These are phyloP conservation scores for Phortica magna DNA, from an alignment of 2,888 invertebrate genomes.

Conservation along the genomic window DNA sequence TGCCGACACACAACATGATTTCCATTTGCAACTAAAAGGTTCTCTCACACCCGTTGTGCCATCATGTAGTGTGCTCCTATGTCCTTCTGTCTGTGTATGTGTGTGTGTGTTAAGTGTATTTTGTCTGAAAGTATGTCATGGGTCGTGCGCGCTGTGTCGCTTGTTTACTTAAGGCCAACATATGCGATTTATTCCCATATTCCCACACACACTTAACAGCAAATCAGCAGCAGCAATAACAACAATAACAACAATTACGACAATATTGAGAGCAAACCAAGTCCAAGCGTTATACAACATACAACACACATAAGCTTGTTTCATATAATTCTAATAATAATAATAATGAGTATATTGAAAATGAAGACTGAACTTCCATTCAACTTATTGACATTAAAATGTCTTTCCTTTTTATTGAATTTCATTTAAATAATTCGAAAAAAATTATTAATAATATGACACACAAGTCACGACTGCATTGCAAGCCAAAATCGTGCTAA, in stretches of 20 bases:
- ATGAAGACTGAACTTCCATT: no score
- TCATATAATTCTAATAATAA: no score
- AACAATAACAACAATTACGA: neutral
- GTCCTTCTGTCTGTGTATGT: neutral
- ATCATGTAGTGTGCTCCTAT: neutral
- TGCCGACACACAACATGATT: slow-evolving; percentile 61
- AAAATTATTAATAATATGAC: no score
- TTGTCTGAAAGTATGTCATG: neutral
- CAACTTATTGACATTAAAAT: no score
- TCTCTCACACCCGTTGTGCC: slow-evolving; percentile 17
- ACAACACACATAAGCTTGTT: no score
- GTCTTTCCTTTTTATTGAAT: no score
- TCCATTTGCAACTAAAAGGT: slow-evolving; percentile 54
- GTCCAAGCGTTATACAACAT: no score
- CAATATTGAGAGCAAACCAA: no score
- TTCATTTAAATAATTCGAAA: no score
- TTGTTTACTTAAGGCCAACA: slow-evolving; percentile 46
- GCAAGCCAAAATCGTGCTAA: neutral
- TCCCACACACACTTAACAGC: slow-evolving; percentile 1
- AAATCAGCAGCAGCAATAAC: neutral
- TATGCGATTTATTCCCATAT: slow-evolving; percentile 65
- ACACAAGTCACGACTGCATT: no score
- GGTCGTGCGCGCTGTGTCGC: slow-evolving; percentile 3
- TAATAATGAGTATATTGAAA: no score
- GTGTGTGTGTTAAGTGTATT: no score